These are phyloP conservation scores for Batillaria attramentaria DNA, from an alignment of 1,140 invertebrate genomes.

Conservation along the genomic window DNA sequence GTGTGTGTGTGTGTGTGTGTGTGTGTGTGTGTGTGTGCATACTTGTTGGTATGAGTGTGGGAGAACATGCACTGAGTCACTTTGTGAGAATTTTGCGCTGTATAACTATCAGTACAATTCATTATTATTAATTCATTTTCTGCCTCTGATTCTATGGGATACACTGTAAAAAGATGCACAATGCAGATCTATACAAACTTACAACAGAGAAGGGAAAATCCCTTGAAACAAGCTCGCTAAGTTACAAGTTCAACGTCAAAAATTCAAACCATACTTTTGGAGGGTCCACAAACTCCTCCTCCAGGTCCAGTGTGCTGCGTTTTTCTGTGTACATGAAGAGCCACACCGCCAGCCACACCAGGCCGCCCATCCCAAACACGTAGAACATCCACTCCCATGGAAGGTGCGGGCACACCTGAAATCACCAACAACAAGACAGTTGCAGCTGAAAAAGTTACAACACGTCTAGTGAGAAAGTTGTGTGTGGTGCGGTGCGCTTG, in stretches of 20 bases:
- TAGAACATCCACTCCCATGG: slow-evolving; percentile 83
- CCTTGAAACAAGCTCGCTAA: too few species aligned
- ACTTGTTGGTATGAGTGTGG: too few species aligned
- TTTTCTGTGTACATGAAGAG: slow-evolving; percentile 76
- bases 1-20: not conserved
- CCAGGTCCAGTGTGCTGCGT: slow-evolving; percentile 58
- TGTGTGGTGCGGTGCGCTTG: too few species aligned
- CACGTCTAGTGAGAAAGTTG: too few species aligned
- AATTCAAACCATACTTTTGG: slow-evolving; percentile 75
- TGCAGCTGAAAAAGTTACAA: too few species aligned
- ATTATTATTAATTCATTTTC: not conserved
- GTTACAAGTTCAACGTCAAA: too few species aligned
- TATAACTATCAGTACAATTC: not conserved
- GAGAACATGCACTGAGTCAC: too few species aligned
- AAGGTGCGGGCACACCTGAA: slow-evolving; percentile 76
- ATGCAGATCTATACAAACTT: too few species aligned
- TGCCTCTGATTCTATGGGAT: too few species aligned
- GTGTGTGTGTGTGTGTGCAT: not conserved
- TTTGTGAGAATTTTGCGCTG: too few species aligned
- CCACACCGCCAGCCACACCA: slow-evolving; percentile 83
- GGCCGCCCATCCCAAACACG: slow-evolving; percentile 81
- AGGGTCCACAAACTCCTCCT: slow-evolving; percentile 78
- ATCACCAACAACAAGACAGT: slow-evolving; percentile 41
- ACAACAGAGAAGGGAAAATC: too few species aligned
- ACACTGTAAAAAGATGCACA: too few species aligned